phyloP scores from a whole-genome alignment of 2,888 invertebrate species.

The Cynaeus angustus region DNA sequence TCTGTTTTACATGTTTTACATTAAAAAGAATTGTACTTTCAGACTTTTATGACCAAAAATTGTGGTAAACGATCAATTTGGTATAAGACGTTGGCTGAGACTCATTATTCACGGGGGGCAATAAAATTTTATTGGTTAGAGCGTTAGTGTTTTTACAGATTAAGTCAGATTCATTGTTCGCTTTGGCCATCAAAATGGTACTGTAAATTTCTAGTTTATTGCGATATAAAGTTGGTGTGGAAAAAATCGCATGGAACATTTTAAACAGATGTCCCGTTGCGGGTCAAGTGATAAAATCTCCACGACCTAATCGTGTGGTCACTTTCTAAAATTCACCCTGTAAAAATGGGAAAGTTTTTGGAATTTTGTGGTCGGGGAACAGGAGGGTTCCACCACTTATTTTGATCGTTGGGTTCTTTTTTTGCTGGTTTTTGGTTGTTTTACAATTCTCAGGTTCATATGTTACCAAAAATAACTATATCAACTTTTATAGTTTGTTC shows the following conservation, averaged over 20 bases:
- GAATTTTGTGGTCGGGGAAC: too few relatives aligned
- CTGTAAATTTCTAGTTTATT: background rate
- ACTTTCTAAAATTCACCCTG: conserved; percentile 7
- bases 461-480: too few relatives aligned
- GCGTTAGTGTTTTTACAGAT: background rate
- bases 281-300: background rate
- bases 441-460: too few relatives aligned
- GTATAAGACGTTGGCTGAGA: too few relatives aligned
- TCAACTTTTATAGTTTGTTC: too few relatives aligned
- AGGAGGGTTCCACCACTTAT: too few relatives aligned
- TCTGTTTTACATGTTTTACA: too few relatives aligned
- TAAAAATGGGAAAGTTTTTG: background rate
- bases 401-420: too few relatives aligned
- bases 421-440: too few relatives aligned
- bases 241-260: background rate
- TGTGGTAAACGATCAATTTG: too few relatives aligned
- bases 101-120: background rate
- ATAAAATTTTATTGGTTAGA: conserved; percentile 6
- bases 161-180: background rate
- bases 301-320: conserved; percentile 22
- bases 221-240: background rate
- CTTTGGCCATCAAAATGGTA: background rate
- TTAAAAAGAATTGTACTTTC: too few relatives aligned
- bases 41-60: too few relatives aligned
- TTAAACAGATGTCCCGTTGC: conserved; percentile 1